Conservation (phyloP, 2,113 vertebrate genomes). For the Chloropsis cyanopogon region DNA sequence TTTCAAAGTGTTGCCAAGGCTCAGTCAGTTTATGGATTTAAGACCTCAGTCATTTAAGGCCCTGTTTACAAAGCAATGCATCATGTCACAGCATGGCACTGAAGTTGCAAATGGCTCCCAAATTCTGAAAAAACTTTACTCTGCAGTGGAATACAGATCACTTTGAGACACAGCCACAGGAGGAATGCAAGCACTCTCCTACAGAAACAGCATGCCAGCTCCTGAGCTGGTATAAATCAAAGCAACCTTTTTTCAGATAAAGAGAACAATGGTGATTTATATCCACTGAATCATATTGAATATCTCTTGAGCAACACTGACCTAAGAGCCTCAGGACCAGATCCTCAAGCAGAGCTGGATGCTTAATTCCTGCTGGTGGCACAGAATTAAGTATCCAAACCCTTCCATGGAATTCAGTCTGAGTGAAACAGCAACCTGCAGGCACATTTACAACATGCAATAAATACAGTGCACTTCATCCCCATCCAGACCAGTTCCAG, state of each 20-base stretch:
- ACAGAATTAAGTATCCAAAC: not conserved
- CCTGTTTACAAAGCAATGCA: conserved; percentile 36
- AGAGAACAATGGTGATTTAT: not conserved
- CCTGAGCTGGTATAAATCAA: not conserved
- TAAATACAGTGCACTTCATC: not conserved
- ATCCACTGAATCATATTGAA: not conserved
- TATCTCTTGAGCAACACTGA: not conserved
- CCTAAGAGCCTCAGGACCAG: not conserved
- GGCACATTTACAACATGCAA: not conserved
- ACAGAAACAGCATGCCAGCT: not conserved
- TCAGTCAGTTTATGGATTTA: conserved; percentile 37
- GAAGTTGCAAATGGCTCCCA: conserved; percentile 24
- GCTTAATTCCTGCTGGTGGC: not conserved
- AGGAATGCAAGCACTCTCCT: not conserved
- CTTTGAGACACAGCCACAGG: not conserved
- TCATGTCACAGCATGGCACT: conserved; percentile 14
- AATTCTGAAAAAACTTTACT: not conserved
- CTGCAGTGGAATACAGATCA: conserved; percentile 5
- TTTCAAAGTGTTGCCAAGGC: conserved; percentile 20
- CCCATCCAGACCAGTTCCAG: not conserved
- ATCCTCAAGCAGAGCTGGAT: not conserved
- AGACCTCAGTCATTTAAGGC: conserved; percentile 7
- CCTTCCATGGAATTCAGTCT: not conserved
- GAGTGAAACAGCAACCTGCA: not conserved
- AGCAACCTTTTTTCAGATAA: not conserved